Base-by-base conservation (phyloP, 2,888 invertebrate species). In the Ectobius pallidus region DNA sequence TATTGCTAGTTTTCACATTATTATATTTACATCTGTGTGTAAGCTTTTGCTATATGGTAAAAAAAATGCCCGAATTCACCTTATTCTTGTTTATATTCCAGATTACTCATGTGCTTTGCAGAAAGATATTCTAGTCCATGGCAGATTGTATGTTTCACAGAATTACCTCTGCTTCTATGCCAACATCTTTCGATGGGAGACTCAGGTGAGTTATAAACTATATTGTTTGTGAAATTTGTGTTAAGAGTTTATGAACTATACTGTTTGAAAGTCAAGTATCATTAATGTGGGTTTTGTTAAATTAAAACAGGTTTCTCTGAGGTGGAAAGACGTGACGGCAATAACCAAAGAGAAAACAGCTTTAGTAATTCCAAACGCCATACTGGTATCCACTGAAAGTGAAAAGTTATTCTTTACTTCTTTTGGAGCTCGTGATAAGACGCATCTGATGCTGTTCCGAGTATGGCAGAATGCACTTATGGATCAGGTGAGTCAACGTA, bases 71-170 rank as follows among this genome's bases (percentile, higher is more conserved):
- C n/a, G n/a, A n/a, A n/a, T n/a, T n/a, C n/a, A n/a, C n/a, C n/a
- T n/a, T n/a, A n/a, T n/a, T n/a, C n/a, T n/a, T n/a, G n/a, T 77
- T 78, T 77, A 70, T 77, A 78, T 85, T 86, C 67, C 84, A 97
- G 98, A 98, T 86, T 99, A 98, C 85, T 96, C 97, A 18, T 98
- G 98, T 86, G 98, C 98, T 9, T 87, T 97, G 52, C 98, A 98
- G 83, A 93, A 94, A 81, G 98, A 99, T 82, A 97, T 99, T 80
- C 86, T 99, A 75, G 93, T 95, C 7, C 99, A 99, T 82, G 99
- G 99, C 18, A 90, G 98, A 30, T 87, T 99, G 79, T 99, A 97
- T 86, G 93, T 97, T 63, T 95, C 97, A 0, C 96, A 96, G 85
- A 94, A 94, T 84, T 96, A 94, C 87, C 88, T 98, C 74, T 97